Base-by-base conservation (phyloP, 1,140 invertebrate species). In the Phenacoccus solenopsis region DNA sequence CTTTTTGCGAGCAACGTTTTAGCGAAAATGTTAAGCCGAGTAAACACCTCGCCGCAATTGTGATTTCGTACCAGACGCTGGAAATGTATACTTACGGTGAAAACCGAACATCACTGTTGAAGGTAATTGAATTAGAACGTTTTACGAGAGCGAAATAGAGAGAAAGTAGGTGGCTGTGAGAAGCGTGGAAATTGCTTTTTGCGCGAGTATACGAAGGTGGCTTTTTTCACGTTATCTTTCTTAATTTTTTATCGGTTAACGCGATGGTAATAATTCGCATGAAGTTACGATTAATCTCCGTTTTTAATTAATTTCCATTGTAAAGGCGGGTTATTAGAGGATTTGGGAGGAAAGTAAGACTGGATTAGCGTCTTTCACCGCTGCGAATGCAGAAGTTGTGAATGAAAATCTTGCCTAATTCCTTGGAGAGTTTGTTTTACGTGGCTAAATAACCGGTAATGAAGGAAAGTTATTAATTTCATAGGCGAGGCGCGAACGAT, bases 361-460 rank as follows among this genome's bases (percentile, higher is more conserved):
- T 16, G 38, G 38, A 49, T 49, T 49, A 49, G 38, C 38, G 38
- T 49, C 38, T 49, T 49, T 49, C 38, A 49, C 20, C 38, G 38
- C 5, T n/a, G 5, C n/a, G 20, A 49, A 49, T 49, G 38, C 38
- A n/a, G 12, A n/a, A 2, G 12, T 49, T 49, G 38, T 49, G 38
- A 49, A 49, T 49, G 38, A 49, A n/a, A 49, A 49, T 49, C 38
- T 49, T 49, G 38, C 38, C 38, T 49, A 49, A 49, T 49, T 49
- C 38, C 38, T 49, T 49, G 38, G 38, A 49, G 38, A 49, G 38
- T 49, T 49, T 49, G 38, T 49, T 49, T 49, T 49, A n/a, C 38
- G 38, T 49, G 38, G 38, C 20, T 49, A 49, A 49, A 49, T 49
- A 49, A 49, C 38, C 38, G 38, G 38, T 49, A 49, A 49, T 49